Evolutionary conservation across 2,797 vertebrate genomes (phyloP).

Genomic region (Australoheros facetus): DNA sequence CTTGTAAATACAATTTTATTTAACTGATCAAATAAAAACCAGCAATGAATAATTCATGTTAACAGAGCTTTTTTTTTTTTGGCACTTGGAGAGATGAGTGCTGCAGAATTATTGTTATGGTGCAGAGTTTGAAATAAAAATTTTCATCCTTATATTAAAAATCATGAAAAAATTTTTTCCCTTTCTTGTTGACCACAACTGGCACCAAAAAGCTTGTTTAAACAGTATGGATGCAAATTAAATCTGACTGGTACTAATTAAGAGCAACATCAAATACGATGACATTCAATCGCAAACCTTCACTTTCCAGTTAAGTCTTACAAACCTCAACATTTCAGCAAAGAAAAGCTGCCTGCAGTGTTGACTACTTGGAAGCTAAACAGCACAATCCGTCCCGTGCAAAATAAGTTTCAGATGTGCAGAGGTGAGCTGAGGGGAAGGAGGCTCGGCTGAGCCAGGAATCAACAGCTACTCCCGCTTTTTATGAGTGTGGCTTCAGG

Average conservation of each 20-base stretch:
- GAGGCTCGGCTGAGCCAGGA: slow-evolving; percentile 9
- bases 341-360: neutral
- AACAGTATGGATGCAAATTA: neutral
- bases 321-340: neutral
- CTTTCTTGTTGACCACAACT: neutral
- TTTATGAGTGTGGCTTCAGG: slow-evolving; percentile 5
- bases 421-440: slow-evolving; percentile 2
- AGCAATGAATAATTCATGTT: neutral
- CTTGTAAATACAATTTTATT: accelerated
- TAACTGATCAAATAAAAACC: neutral
- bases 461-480: neutral
- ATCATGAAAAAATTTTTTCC: too few relatives aligned
- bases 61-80: too few relatives aligned
- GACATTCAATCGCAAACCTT: neutral
- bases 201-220: neutral
- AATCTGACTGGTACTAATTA: neutral
- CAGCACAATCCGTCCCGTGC: slow-evolving; percentile 15
- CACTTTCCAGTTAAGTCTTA: neutral
- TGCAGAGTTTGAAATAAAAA: neutral
- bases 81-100: neutral
- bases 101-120: neutral
- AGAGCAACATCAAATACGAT: neutral
- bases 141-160: neutral
- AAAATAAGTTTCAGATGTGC: slow-evolving; percentile 54
- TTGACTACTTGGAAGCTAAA: slow-evolving; percentile 22